Conservation (phyloP, 1,140 invertebrate species). For the Heliconius hewitsoni region DNA sequence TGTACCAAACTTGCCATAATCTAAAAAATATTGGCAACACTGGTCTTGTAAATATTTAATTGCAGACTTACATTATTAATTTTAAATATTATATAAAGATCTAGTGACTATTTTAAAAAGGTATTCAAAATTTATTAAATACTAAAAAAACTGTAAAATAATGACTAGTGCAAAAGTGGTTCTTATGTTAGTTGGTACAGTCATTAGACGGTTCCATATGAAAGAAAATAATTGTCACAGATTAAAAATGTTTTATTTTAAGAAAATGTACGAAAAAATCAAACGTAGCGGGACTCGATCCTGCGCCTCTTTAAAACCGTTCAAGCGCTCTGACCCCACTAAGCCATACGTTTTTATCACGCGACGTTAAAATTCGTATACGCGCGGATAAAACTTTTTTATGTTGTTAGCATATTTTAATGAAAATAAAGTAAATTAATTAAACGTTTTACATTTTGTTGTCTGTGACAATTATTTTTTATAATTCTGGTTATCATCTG, state of each 20-base stretch:
- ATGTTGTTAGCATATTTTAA: no score
- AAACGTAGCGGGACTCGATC: background rate
- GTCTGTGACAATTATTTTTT: no score
- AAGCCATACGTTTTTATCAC: no score
- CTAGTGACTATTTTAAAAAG: background rate
- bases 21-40: slow-evolving; percentile 10
- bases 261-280: background rate
- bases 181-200: slow-evolving; percentile 28
- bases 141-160: slow-evolving; percentile 13
- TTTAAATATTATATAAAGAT: slow-evolving; percentile 1
- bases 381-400: no score
- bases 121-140: background rate
- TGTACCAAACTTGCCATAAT: slow-evolving; percentile 11
- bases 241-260: background rate
- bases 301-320: no score
- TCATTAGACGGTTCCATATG: background rate
- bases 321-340: no score
- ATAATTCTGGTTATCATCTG: no score
- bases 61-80: slow-evolving; percentile 1
- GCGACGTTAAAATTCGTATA: no score
- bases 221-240: slow-evolving; percentile 12
- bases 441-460: no score
- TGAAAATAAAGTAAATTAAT: no score
- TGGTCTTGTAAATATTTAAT: background rate
- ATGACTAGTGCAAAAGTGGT: slow-evolving; percentile 39